Evolutionary conservation across 2,113 vertebrate genomes (phyloP), one percentile per base, ranked within the genome.

Genomic region (Hippopotamus amphibius): DNA sequence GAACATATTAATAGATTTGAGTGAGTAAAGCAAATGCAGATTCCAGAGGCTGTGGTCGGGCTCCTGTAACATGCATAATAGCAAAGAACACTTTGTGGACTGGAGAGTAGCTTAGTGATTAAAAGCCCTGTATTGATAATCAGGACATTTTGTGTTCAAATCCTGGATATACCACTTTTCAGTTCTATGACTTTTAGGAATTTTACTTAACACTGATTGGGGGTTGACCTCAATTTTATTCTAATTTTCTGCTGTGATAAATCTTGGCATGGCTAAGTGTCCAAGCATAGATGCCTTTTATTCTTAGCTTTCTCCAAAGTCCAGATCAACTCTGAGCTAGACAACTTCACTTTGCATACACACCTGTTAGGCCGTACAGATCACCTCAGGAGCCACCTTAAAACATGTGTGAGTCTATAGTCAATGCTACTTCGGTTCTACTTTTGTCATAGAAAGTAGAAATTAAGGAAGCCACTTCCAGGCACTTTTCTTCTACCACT

Each of bases 61-160:
- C 13, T 83, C 46, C 7, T 0, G n/a, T 61, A 46, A 26, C 19
- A 6, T 9, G 8, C 2, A 12, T 41, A 21, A 48, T 9, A 30
- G 3, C 7, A n/a, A 0, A 2, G 8, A 0, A 16, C 0, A 3
- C 11, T 48, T 26, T 15, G 14, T 63, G 61, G 8, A 9, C 33
- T 43, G 30, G 8, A 41, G 21, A 33, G 24, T 2, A 24, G 2
- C 3, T 41, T 28, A 66, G 14, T 66, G 37, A 41, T 26, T 24
- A 83, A 61, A 5, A 50, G 0, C 22, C 17, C 24, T 41, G 1
- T 12, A 81, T 33, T 93, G 26, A 46, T 33, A 63, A 1, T 14
- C 11, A 69, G 46, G 14, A 77, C 17, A 37, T 43, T 63, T 28
- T 50, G 16, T 63, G 26, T n/a, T 63, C 22, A 41, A 16, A 48